Conservation (phyloP, 2,797 vertebrate genomes). For the Threskiornis aethiopicus region DNA sequence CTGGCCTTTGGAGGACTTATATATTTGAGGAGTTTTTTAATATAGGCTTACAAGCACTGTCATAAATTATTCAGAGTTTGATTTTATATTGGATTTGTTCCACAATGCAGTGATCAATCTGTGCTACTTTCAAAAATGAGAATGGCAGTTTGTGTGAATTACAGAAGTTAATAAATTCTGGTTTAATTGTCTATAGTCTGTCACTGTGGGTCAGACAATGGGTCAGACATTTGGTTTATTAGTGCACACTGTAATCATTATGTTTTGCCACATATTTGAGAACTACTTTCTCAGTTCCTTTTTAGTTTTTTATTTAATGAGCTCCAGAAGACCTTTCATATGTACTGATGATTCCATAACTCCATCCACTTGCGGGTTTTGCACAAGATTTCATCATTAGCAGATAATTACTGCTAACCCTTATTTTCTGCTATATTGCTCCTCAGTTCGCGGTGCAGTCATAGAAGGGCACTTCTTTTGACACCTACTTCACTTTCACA, state of each 20-base stretch:
- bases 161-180: slow-evolving; percentile 35
- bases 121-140: background rate
- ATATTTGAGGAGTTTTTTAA: slow-evolving; percentile 32
- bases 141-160: background rate
- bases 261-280: background rate
- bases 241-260: background rate
- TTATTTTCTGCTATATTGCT: background rate
- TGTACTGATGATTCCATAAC: background rate
- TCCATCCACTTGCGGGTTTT: background rate
- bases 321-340: background rate
- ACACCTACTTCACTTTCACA: background rate
- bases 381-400: background rate
- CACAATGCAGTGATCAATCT: slow-evolving; percentile 14
- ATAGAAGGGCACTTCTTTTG: background rate
- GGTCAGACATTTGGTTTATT: slow-evolving; percentile 14
- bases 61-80: slow-evolving; percentile 60
- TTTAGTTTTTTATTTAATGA: slow-evolving; percentile 9
- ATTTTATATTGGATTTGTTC: slow-evolving; percentile 32
- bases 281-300: background rate
- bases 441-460: background rate
- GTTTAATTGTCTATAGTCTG: background rate
- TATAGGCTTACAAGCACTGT: slow-evolving; percentile 28
- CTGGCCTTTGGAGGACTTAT: background rate
- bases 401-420: background rate
- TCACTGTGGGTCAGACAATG: background rate